phyloP scores from a whole-genome alignment of 2,888 invertebrate genomes.

The Ramazzottius varieornatus region DNA sequence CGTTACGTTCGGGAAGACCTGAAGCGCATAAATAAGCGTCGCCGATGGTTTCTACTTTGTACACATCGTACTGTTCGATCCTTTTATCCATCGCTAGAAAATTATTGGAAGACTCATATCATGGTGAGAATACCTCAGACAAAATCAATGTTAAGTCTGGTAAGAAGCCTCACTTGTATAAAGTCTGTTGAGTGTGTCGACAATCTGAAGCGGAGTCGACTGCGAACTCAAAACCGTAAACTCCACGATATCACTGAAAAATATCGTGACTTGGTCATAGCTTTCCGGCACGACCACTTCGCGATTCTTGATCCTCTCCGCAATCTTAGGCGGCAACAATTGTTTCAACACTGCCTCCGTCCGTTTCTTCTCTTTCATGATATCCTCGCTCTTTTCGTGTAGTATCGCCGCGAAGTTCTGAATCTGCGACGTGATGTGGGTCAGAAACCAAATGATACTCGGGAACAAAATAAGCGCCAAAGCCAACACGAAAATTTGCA shows the following conservation, averaged over 20 bases:
- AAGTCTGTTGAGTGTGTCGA: not conserved
- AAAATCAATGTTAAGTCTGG: no score
- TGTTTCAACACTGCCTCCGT: not conserved
- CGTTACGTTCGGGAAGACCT: not conserved
- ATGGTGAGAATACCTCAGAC: no score
- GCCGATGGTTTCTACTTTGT: slow-evolving; percentile 4
- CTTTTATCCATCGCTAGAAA: not conserved
- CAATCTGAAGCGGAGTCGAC: not conserved
- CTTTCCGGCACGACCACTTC: not conserved
- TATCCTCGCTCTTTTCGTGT: not conserved
- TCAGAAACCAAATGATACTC: not conserved
- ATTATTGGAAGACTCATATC: no score
- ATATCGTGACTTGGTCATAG: slow-evolving; percentile 4
- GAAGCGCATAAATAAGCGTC: not conserved
- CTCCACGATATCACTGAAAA: slow-evolving; percentile 1
- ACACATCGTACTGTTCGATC: slow-evolving; percentile 1
- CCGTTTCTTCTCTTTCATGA: not conserved
- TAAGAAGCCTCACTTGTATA: no score
- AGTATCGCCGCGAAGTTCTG: not conserved
- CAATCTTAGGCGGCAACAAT: not conserved
- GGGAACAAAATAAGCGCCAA: not conserved
- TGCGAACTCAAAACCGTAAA: not conserved
- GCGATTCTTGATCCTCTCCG: not conserved
- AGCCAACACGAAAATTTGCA: not conserved
- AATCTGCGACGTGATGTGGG: not conserved